phyloP scores from a whole-genome alignment of 2,888 invertebrate genomes.

The Gisinianus flammeolus region DNA sequence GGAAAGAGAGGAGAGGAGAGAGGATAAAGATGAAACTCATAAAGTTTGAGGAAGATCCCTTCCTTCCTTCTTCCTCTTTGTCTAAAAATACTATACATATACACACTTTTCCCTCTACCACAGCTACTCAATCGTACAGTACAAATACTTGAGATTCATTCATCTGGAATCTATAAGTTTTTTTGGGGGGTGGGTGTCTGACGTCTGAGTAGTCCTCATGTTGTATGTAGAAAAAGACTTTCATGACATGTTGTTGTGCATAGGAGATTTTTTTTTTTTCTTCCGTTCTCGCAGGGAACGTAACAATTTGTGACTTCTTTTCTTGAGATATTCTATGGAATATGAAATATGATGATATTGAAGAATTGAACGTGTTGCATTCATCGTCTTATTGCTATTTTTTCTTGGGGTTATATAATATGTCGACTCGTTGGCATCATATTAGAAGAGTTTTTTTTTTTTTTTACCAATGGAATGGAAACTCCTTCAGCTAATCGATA shows the following conservation, averaged over 20 bases:
- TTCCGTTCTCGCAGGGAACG: no score
- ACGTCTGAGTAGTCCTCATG: no score
- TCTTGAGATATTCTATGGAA: no score
- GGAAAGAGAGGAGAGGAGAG: neutral
- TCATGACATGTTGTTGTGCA: slow-evolving; percentile 23
- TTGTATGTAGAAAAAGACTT: neutral
- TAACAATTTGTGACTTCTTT: slow-evolving; percentile 6
- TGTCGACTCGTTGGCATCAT: no score
- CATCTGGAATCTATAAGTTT: neutral
- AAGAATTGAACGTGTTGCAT: no score
- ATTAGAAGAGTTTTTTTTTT: no score
- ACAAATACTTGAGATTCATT: slow-evolving; percentile 25
- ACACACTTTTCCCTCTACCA: neutral
- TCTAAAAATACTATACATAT: neutral
- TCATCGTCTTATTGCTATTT: no score
- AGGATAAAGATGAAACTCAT: slow-evolving; percentile 39
- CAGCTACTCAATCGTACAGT: neutral
- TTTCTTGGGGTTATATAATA: no score
- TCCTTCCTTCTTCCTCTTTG: slow-evolving; percentile 8
- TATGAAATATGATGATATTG: no score
- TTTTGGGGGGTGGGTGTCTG: neutral
- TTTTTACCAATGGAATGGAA: no score
- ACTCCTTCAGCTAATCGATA: no score
- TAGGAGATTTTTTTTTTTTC: no score
- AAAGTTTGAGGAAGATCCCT: slow-evolving; percentile 26